Conservation (phyloP, 1,140 invertebrate genomes). For the Philopotamus ludificatus region DNA sequence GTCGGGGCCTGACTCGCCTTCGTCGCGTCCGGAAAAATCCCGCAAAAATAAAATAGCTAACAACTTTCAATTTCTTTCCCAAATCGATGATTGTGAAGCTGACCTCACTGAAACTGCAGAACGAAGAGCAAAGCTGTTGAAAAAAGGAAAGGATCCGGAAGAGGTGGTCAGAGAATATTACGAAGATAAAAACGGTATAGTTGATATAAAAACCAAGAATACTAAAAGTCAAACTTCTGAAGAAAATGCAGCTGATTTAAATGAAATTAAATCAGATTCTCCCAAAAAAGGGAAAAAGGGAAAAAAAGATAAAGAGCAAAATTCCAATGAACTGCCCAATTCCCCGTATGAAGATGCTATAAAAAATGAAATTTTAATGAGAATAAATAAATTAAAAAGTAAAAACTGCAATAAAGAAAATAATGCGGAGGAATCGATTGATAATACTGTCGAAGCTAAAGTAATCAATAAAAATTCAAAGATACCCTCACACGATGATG, state of each 20-base stretch:
- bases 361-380: conserved; percentile 3
- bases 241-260: not conserved
- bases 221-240: too few species aligned
- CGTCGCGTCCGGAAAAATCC: conserved; percentile 4
- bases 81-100: conserved; percentile 32
- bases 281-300: conserved; percentile 4
- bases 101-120: conserved; percentile 8
- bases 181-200: conserved; percentile 20
- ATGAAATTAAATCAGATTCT: not conserved
- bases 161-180: conserved; percentile 35
- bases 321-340: too few species aligned
- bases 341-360: too few species aligned
- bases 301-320: conserved; percentile 7
- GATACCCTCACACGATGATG: conserved; percentile 15
- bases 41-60: conserved; percentile 33
- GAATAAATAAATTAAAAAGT: conserved; percentile 16
- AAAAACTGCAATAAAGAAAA: conserved; percentile 2
- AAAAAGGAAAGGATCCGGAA: conserved; percentile 12
- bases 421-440: not conserved
- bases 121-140: conserved; percentile 9
- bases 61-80: conserved; percentile 37
- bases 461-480: too few species aligned
- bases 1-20: conserved; percentile 21
- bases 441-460: conserved; percentile 1
- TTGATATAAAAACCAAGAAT: conserved; percentile 3